Base-by-base conservation (phyloP, 2,888 invertebrate species). In the Ophioninae sp. region DNA sequence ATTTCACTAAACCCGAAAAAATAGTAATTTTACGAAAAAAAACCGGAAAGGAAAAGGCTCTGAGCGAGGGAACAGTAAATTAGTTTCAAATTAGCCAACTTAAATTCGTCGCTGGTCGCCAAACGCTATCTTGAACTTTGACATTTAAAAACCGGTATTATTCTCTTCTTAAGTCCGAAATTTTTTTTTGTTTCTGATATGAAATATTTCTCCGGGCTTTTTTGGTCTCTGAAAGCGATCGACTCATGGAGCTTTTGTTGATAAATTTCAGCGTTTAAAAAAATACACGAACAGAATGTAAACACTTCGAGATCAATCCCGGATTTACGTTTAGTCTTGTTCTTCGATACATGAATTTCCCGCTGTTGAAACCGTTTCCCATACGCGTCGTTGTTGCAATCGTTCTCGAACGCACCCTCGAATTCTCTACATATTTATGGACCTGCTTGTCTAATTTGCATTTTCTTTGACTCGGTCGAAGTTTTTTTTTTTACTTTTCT, bases 81-180 rank as follows among this genome's bases (percentile, higher is more conserved):
- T 37, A 1, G 2, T 30, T 65, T 7, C 17, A 13, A 65, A 75
- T 65, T 22, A 20, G 30, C 22, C 6, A 30, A 63, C 44, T 10
- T 23, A n/a, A 75, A 39, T 64, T 56, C 9, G 20, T 30, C 22
- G 17, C 20, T 72, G 37, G 20, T 37, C 30, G 51, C 30, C 23
- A 51, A 74, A 56, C 7, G 69, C 56, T 51, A 63, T 74, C 51
- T 17, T 64, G 8, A 71, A 71, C 71, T 58, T 56, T 22, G 69
- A 64, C 64, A 72, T 76, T 81, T 81, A 20, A 20, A 81, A 76
- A 76, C 76, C 71, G 68, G 69, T 80, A 56, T 51, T 64, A 69
- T 59, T 51, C 68, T 64, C 63, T 59, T 51, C 68, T 20, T 17
- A 69, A 63, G 61, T 22, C 23, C 10, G 22, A 59, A 10, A 2